phyloP scores from a whole-genome alignment of 1,140 invertebrate species.

The Neodiprion pinetum region DNA sequence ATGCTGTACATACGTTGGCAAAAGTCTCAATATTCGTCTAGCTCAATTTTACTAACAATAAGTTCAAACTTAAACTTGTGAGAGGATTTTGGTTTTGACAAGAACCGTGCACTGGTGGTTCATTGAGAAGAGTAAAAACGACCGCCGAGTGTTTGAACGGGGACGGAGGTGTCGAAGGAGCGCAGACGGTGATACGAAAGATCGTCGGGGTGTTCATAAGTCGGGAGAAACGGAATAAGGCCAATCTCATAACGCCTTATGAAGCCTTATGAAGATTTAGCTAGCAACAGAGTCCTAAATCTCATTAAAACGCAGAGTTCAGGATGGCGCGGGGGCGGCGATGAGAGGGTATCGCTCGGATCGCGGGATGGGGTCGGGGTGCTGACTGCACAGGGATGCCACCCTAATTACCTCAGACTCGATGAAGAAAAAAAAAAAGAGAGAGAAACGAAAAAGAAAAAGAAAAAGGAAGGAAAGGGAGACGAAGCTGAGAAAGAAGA shows the following conservation, averaged over 20 bases:
- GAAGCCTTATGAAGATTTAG: constrained; percentile 55
- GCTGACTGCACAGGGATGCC: constrained; percentile 55
- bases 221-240: constrained; percentile 1
- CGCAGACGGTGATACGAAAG: too few relatives aligned
- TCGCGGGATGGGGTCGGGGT: constrained; percentile 29
- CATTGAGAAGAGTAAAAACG: constrained; percentile 9
- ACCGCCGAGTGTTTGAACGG: constrained; percentile 12
- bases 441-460: constrained; percentile 14
- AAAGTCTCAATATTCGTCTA: too few relatives aligned
- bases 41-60: too few relatives aligned
- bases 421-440: constrained; percentile 48
- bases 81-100: too few relatives aligned
- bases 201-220: not conserved
- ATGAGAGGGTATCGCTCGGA: constrained; percentile 17
- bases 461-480: constrained; percentile 10
- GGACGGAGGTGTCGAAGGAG: constrained; percentile 33
- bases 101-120: not conserved
- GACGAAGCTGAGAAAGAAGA: not conserved
- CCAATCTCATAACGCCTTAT: constrained; percentile 5
- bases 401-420: constrained; percentile 60
- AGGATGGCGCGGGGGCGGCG: constrained; percentile 19
- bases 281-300: constrained; percentile 51
- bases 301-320: constrained; percentile 51
- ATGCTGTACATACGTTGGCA: too few relatives aligned
- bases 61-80: too few relatives aligned